Base-by-base conservation (phyloP, 2,888 invertebrate species). In the Coremacera marginata region DNA sequence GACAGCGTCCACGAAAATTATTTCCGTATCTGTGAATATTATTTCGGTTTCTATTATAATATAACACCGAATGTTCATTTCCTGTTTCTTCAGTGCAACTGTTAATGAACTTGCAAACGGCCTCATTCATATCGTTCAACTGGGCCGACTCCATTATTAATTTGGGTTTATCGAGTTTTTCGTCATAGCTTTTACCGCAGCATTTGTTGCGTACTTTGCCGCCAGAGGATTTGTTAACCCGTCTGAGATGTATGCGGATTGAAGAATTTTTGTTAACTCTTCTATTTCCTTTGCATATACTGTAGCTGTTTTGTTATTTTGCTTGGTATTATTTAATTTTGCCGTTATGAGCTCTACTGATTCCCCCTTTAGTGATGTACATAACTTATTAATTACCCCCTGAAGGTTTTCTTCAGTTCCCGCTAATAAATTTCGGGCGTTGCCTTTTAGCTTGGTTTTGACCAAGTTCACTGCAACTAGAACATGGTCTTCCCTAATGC, bases 41-140 rank as follows among this genome's bases (percentile, higher is more conserved):
- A 57, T 57, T 37, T 8, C 8, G 37, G 7, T 37, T 37, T 5
- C 31, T 55, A 19, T 22, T 19, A 19, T 19, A 57, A 57, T 57
- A 57, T 57, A 57, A 25, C 1, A 57, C 19, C 9, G 57, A 22
- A 25, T 57, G 19, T 22, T 19, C 25, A 22, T 57, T 19, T 57
- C 57, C 57, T 9, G 57, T 57, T 57, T 19, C 57, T 19, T 57
- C 57, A n/a, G 57, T 57, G 57, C 57, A 57, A 57, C 57, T 57
- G 25, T 57, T 25, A 9, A 57, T 25, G 25, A 57, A 57, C 25
- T 57, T 57, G 22, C 22, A n/a, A 22, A 55, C 19, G 55, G 8
- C 55, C n/a, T 55, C 55, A 52, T 52, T 52, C 52, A 55, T 55
- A 22, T 55, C 5, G 19, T 55, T 55, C 9, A 55, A 55, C 5